A percentile compares a stretch with the other conserved stretches of the same genome.
These are phyloP conservation scores for Rhadina sibilatrix DNA, from an alignment of 2,113 vertebrate genomes.

Conservation along the genomic window DNA sequence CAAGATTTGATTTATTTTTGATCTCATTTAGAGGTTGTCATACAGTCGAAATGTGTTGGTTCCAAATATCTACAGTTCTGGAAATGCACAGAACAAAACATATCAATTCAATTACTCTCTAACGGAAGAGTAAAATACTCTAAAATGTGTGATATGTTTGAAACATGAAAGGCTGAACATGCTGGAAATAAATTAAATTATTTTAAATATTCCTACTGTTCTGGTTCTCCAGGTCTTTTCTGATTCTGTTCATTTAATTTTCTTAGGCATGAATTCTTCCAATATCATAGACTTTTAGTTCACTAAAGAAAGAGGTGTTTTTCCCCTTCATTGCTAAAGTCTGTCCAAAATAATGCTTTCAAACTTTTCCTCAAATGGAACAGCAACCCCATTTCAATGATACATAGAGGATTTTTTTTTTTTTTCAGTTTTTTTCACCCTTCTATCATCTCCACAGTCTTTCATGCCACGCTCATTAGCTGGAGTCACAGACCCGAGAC, in stretches of 20 bases:
- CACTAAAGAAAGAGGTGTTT: background rate
- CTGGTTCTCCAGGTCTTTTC: background rate
- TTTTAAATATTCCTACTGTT: background rate
- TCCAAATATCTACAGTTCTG: background rate
- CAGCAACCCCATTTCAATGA: background rate
- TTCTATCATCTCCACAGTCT: background rate
- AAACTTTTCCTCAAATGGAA: background rate
- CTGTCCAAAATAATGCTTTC: background rate
- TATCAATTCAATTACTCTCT: background rate
- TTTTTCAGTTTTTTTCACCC: background rate
- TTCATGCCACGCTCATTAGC: background rate
- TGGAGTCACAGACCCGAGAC: background rate
- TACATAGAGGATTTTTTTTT: rapidly evolving
- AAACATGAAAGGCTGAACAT: background rate
- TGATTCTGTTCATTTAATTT: background rate
- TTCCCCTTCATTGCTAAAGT: background rate
- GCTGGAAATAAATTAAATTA: background rate
- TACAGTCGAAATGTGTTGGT: background rate
- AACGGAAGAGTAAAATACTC: background rate
- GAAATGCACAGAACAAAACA: background rate
- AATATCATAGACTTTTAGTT: background rate
- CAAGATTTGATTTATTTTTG: conserved; percentile 12
- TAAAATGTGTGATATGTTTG: background rate
- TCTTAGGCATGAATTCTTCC: background rate
- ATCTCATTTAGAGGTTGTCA: background rate